Evolutionary conservation across 2,113 vertebrate genomes (phyloP).

Genomic region (Alouatta palliata): DNA sequence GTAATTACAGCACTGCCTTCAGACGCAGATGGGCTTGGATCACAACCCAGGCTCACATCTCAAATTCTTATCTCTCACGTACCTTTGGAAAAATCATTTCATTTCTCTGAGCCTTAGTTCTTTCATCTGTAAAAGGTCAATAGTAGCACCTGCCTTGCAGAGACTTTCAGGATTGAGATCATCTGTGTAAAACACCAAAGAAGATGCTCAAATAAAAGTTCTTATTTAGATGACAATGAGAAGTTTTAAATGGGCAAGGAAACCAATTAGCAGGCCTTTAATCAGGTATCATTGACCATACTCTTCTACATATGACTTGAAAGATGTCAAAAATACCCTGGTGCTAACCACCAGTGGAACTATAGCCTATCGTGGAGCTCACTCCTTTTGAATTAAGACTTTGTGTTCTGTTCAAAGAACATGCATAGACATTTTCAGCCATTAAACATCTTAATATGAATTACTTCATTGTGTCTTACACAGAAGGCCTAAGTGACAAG

Average conservation of each 20-base stretch:
- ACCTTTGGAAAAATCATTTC: background rate
- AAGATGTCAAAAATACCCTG: background rate
- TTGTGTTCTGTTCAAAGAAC: background rate
- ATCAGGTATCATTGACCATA: background rate
- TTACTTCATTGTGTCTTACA: background rate
- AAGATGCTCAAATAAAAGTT: background rate
- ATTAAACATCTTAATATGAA: background rate
- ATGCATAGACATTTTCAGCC: background rate
- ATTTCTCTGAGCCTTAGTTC: background rate
- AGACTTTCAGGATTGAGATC: background rate
- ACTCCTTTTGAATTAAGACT: background rate
- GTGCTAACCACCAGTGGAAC: background rate
- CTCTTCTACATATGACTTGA: background rate
- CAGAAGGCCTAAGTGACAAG: background rate
- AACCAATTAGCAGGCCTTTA: background rate
- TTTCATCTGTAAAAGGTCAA: background rate
- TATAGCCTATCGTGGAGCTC: background rate
- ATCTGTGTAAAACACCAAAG: background rate
- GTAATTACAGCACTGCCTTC: background rate
- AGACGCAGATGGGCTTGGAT: background rate
- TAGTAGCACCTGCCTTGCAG: background rate
- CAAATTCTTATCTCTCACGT: background rate
- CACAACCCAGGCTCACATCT: background rate
- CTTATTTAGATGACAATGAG: background rate
- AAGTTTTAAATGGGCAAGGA: background rate